Evolutionary conservation across 1,140 invertebrate genomes (phyloP).

Genomic region (Ceratina australensis): DNA sequence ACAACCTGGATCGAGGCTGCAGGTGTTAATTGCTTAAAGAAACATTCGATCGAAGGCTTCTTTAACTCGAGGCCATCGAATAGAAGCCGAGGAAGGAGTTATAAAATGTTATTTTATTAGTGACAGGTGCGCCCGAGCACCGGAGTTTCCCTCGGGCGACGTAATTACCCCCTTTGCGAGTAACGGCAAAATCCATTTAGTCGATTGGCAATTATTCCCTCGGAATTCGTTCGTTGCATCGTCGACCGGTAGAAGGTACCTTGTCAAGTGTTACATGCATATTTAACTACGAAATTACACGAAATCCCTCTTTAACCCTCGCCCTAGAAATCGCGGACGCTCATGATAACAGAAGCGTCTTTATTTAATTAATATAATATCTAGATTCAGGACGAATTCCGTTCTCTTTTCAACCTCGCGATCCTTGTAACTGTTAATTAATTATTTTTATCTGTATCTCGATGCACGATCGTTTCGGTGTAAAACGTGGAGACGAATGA

Average conservation of each 20-base stretch:
- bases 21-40: slow-evolving; percentile 18
- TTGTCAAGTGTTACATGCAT: slow-evolving; percentile 33
- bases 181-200: slow-evolving; percentile 41
- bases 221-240: slow-evolving; percentile 32
- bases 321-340: not conserved
- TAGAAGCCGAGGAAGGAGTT: not conserved
- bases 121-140: slow-evolving; percentile 34
- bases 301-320: slow-evolving; percentile 17
- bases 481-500: no score
- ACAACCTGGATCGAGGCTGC: no score
- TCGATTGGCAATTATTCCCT: slow-evolving; percentile 37
- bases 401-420: no score
- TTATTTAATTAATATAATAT: no score
- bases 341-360: no score
- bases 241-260: slow-evolving; percentile 16
- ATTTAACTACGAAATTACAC: slow-evolving; percentile 28
- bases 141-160: not conserved
- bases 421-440: no score
- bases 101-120: slow-evolving; percentile 44
- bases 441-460: no score
- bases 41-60: not conserved
- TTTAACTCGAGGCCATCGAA: slow-evolving; percentile 10
- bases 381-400: no score
- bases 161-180: slow-evolving; percentile 41
- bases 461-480: no score